phyloP scores from a whole-genome alignment of 2,113 vertebrate species.

The Rhea americana region DNA sequence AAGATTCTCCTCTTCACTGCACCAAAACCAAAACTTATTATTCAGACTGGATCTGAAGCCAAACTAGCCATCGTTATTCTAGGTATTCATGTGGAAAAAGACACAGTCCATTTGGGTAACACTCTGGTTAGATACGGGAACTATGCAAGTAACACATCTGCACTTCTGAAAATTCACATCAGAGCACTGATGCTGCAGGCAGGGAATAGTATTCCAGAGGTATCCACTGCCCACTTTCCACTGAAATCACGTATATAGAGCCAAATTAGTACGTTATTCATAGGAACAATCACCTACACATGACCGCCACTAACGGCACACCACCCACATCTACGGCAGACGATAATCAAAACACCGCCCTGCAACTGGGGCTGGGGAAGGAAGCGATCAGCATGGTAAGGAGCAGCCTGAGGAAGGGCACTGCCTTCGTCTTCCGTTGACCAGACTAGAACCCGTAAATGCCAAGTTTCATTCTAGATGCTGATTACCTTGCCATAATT shows the following conservation, averaged over 20 bases:
- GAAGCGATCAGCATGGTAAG: neutral
- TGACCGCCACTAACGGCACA: neutral
- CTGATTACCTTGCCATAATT: neutral
- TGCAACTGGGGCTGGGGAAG: fast-evolving
- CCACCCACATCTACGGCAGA: neutral
- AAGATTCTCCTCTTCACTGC: neutral
- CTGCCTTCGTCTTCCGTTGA: neutral
- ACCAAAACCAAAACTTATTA: neutral
- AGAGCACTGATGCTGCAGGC: neutral
- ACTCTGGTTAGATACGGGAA: neutral
- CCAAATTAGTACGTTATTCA: neutral
- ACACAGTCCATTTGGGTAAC: neutral
- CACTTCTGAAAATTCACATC: neutral
- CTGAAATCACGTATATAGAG: fast-evolving
- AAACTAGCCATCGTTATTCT: neutral
- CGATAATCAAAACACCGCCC: neutral
- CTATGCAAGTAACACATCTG: fast-evolving
- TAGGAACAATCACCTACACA: neutral
- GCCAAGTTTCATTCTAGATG: neutral
- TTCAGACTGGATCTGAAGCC: neutral
- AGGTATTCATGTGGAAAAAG: neutral
- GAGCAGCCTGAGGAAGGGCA: fast-evolving
- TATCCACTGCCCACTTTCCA: neutral
- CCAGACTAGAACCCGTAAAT: neutral
- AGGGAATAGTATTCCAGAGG: neutral